phyloP scores from a whole-genome alignment of 2,113 vertebrate species.

The Fukomys damarensis region DNA sequence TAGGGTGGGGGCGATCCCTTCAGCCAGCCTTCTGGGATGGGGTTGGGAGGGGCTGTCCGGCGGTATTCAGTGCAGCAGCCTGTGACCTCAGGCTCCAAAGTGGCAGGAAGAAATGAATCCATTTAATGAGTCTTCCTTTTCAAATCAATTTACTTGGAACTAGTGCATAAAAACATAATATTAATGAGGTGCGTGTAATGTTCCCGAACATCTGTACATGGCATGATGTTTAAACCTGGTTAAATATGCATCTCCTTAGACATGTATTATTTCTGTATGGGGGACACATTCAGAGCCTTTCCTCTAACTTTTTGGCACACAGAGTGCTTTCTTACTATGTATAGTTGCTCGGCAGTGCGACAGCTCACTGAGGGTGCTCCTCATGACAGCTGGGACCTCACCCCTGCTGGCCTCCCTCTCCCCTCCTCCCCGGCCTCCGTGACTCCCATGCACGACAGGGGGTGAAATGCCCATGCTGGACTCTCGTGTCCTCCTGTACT shows the following conservation, averaged over 20 bases:
- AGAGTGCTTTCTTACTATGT: no score
- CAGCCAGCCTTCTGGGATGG: rapidly evolving
- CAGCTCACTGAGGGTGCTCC: neutral
- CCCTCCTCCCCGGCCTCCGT: neutral
- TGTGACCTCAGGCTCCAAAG: neutral
- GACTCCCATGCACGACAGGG: neutral
- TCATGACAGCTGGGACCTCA: neutral
- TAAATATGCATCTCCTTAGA: neutral
- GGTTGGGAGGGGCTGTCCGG: neutral
- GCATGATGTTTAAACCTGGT: neutral
- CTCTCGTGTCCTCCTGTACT: neutral
- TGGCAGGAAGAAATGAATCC: neutral
- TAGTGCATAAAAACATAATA: neutral
- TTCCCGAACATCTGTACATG: neutral
- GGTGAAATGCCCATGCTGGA: neutral
- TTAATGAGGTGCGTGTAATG: neutral
- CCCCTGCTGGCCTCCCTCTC: rapidly evolving
- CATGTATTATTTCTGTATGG: neutral
- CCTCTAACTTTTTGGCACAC: neutral
- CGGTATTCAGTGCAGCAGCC: neutral
- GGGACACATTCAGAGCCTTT: neutral
- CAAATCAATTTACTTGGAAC: neutral
- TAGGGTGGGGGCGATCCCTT: rapidly evolving
- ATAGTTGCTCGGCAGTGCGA: rapidly evolving
- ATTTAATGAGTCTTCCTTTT: neutral